Evolutionary conservation across 2,888 invertebrate species (phyloP), one percentile per base, ranked within the genome.

Genomic region (Fragum whitleyi): DNA sequence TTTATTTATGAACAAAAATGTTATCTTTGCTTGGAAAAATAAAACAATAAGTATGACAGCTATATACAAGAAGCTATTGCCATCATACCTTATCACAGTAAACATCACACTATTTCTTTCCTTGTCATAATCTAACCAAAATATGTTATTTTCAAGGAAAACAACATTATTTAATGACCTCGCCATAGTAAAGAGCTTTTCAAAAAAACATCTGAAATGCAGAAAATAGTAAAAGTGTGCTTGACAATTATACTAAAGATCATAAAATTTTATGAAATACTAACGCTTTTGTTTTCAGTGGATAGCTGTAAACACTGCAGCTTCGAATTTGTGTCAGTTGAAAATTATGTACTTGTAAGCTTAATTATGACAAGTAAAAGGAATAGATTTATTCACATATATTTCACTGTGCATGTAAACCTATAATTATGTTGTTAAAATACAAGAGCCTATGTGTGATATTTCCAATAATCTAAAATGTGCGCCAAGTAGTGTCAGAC

Each of bases 1-100:
- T 47, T 47, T 47, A 47, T 47, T 47, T 47, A 47, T 47, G 47
- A 47, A 47, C 47, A 47, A 47, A 47, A 47, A 47, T 47, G 47
- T 47, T 47, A 47, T 47, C 47, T 47, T 47, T 47, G 47, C 47
- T 47, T 47, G 47, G 47, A 47, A 47, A 47, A 47, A 47, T 47
- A 47, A 47, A 47, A 47, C 47, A 47, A 47, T 47, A 47, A 47
- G 47, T 47, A 47, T 47, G 47, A 47, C 47, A 47, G 47, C 47
- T 47, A 47, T 47, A 47, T 47, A 47, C 47, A 47, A 47, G 47
- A 14, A 47, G 47, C 47, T 47, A 47, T 47, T 47, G 47, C 47
- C 47, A 47, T 47, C 47, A 47, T 47, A 47, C 47, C 47, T 47
- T 47, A 47, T 47, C 47, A 47, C 47, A 47, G 47, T 47, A 16